phyloP scores from a whole-genome alignment of 1,140 invertebrate species.

The Eubasilissa regina region DNA sequence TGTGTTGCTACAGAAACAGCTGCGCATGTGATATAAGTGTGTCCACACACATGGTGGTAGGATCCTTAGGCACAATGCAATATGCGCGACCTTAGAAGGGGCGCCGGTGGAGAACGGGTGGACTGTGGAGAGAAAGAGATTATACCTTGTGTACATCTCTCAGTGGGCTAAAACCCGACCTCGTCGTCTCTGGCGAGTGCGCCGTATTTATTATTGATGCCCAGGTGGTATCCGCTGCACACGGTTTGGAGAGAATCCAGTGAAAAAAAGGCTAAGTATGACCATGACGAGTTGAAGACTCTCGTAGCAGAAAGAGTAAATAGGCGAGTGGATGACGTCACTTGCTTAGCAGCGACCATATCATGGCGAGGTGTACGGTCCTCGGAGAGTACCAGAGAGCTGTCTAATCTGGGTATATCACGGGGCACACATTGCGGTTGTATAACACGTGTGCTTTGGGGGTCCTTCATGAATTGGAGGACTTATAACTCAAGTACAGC shows the following conservation, averaged over 20 bases:
- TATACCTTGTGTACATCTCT: neutral
- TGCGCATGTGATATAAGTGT: slow-evolving; percentile 65
- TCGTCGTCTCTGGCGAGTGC: neutral
- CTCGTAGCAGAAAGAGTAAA: neutral
- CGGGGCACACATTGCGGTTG: neutral
- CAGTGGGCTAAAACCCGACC: neutral
- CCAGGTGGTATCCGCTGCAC: neutral
- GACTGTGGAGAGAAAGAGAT: neutral
- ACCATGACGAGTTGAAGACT: neutral
- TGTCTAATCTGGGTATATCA: neutral
- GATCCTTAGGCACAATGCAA: slow-evolving; percentile 61
- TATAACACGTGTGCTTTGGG: neutral
- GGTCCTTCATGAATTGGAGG: neutral
- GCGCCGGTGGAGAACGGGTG: neutral
- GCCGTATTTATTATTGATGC: neutral
- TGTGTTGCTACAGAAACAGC: slow-evolving; percentile 62
- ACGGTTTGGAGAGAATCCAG: neutral
- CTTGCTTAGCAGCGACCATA: neutral
- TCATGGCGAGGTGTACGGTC: slow-evolving; percentile 15
- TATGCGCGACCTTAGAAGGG: neutral
- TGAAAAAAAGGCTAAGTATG: neutral
- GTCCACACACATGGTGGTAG: slow-evolving; percentile 63
- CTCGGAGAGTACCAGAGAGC: neutral
- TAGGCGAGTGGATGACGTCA: neutral
- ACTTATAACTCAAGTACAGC: neutral